Evolutionary conservation across 2,888 invertebrate species (phyloP).

Genomic region (Melieria omissa): DNA sequence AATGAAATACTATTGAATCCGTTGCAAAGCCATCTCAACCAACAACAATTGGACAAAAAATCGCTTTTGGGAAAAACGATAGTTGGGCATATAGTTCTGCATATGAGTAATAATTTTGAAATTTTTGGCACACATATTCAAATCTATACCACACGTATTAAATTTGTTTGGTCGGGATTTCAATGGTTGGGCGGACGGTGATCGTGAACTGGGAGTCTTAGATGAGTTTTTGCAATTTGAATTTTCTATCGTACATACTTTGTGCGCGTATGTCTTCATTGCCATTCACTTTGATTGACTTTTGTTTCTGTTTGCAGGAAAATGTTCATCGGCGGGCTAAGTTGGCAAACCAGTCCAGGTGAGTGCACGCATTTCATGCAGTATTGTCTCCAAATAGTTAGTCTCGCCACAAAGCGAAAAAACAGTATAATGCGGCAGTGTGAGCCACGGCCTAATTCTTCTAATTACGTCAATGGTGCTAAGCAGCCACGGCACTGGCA

Average conservation of each 20-base stretch:
- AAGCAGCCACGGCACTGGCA: conserved; percentile 8
- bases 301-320: conserved; percentile 80
- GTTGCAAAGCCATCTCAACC: too few species aligned
- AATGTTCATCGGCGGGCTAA: conserved; percentile 99
- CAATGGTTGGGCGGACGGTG: too few species aligned
- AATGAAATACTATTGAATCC: too few species aligned
- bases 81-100: background rate
- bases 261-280: background rate
- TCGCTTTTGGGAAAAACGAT: too few species aligned
- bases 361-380: conserved; percentile 62
- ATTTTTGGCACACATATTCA: too few species aligned
- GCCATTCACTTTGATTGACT: conserved; percentile 9
- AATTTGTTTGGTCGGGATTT: too few species aligned
- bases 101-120: too few species aligned
- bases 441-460: conserved; percentile 30
- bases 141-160: too few species aligned
- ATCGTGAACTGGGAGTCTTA: too few species aligned
- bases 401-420: conserved; percentile 17
- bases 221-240: conserved; percentile 30
- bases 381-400: background rate
- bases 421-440: too few species aligned
- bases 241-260: conserved; percentile 29
- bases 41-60: too few species aligned
- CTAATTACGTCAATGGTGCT: conserved; percentile 33
- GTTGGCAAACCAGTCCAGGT: conserved; percentile 99